Percentiles rank a stretch among this genome's conserved stretches.
These are phyloP conservation scores for Halcyon badia DNA, from an alignment of 2,797 vertebrate genomes.

Conservation along the genomic window DNA sequence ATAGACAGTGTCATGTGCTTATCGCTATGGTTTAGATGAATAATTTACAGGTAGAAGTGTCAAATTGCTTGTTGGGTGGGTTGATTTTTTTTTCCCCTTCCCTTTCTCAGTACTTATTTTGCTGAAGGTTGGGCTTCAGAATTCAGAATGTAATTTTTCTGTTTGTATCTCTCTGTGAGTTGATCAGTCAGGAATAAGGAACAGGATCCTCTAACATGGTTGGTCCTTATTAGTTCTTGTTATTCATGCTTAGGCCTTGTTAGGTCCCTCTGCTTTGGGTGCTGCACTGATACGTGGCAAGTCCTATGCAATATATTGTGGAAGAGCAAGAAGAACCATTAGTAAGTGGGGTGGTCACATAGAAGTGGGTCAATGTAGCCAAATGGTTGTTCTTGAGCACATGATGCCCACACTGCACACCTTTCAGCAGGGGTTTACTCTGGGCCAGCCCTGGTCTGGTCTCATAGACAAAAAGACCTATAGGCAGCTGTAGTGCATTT, in stretches of 20 bases:
- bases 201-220: not conserved
- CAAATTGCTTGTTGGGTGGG: not conserved
- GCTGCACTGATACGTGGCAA: fast-evolving
- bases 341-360: not conserved
- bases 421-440: not conserved
- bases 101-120: not conserved
- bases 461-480: fast-evolving
- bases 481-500: not conserved
- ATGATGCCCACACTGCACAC: not conserved
- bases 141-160: not conserved
- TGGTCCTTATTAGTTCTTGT: not conserved
- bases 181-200: not conserved
- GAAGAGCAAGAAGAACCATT: not conserved
- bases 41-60: slow-evolving; percentile 31
- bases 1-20: not conserved
- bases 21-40: not conserved
- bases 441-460: not conserved
- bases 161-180: not conserved
- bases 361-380: not conserved
- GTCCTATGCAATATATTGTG: not conserved
- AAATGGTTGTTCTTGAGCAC: not conserved
- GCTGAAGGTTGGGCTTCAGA: not conserved
- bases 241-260: not conserved
- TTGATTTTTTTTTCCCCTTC: fast-evolving
- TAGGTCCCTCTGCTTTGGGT: not conserved